Conservation (phyloP, 2,113 vertebrate genomes). For the Macquaria australasica region DNA sequence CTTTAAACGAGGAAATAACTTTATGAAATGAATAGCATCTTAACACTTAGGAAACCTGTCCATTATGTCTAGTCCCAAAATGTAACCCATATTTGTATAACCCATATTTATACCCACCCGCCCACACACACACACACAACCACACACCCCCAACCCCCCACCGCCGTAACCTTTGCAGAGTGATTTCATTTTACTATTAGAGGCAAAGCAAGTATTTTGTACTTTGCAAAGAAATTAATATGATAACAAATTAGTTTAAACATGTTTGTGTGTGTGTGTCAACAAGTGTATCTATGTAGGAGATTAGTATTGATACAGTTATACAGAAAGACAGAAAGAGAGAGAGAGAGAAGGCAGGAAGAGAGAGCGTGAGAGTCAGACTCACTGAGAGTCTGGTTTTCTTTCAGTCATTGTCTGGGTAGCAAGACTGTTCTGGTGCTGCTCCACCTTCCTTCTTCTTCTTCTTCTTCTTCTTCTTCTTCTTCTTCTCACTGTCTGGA, state of each 20-base stretch:
- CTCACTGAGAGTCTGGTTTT: slow-evolving; percentile 63
- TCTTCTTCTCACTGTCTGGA: slow-evolving; percentile 69
- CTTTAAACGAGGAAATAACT: not conserved
- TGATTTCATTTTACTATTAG: no score
- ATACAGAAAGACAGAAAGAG: not conserved
- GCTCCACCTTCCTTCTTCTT: slow-evolving; percentile 44
- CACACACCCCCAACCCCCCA: no score
- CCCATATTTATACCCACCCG: no score
- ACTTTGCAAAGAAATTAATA: not conserved
- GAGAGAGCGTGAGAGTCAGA: slow-evolving; percentile 45
- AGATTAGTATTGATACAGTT: slow-evolving; percentile 22
- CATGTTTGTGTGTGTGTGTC: slow-evolving; percentile 23
- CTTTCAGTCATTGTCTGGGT: slow-evolving; percentile 67
- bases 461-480: slow-evolving; percentile 37
- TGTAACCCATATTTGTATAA: not conserved
- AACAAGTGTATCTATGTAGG: slow-evolving; percentile 29
- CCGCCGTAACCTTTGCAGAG: no score
- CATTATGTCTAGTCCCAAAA: not conserved
- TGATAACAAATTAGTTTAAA: not conserved
- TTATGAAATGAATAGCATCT: not conserved
- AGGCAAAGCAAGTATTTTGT: not conserved
- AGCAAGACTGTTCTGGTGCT: slow-evolving; percentile 54
- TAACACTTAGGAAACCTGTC: not conserved
- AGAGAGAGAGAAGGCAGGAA: not conserved
- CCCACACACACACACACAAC: no score